phyloP scores from a whole-genome alignment of 2,797 vertebrate species.

The Podarcis siculus region DNA sequence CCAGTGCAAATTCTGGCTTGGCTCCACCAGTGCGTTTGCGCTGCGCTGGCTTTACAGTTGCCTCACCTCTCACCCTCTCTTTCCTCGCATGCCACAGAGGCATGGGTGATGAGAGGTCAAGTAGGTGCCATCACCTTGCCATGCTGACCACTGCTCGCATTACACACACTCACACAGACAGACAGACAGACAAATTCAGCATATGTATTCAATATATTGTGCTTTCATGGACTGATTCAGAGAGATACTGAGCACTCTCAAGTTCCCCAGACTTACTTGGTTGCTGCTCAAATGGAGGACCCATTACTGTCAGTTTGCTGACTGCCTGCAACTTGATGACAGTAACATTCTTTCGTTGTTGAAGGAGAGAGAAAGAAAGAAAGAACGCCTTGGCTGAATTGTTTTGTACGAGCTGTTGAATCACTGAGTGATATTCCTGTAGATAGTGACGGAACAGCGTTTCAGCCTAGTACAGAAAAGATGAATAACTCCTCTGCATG shows the following conservation, averaged over 20 bases:
- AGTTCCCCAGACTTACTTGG: background rate
- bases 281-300: background rate
- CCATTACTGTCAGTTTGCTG: constrained; percentile 2
- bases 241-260: background rate
- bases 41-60: too few species aligned
- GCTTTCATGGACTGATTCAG: background rate
- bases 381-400: constrained; percentile 22
- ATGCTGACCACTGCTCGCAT: too few species aligned
- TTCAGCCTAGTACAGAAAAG: background rate
- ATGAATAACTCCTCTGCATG: background rate
- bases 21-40: too few species aligned
- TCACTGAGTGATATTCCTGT: constrained; percentile 35
- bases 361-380: constrained; percentile 12
- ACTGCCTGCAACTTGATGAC: constrained; percentile 37
- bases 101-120: too few species aligned
- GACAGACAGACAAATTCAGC: too few species aligned
- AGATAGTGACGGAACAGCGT: background rate
- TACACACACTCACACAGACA: too few species aligned
- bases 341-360: constrained; percentile 17
- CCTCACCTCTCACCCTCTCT: too few species aligned
- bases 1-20: too few species aligned
- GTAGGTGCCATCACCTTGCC: too few species aligned
- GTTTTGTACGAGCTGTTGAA: background rate
- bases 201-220: background rate
- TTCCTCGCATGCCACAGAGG: too few species aligned